Evolutionary conservation across 2,113 vertebrate species (phyloP), one percentile per base, ranked within the genome.

Genomic region (Labeo catla): DNA sequence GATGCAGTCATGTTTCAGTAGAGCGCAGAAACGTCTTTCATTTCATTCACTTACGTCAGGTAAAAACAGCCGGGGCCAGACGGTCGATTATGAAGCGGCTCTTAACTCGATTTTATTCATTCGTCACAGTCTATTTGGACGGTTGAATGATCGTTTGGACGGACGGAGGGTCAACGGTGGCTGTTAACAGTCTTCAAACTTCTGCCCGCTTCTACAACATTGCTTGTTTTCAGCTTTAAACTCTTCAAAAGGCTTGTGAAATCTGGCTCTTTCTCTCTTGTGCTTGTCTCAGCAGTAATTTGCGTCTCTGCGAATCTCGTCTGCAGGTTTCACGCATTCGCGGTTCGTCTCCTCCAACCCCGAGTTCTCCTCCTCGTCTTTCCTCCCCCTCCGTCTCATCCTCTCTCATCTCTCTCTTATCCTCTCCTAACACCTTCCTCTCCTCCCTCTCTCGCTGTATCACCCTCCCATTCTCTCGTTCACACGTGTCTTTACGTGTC

Each of bases 251-350:
- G 50, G 76, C 57, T 80, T 73, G 45, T 15, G 66, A 49, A 50
- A 47, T 68, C 43, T 57, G 7, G 23, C 43, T 23, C 45, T 39
- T 43, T 74, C 54, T 65, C 45, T 45, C 72, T 80, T 50, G 54
- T 54, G 84, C 65, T 85, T 76, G 77, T 85, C 77, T 85, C 83
- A 82, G 72, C 81, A 83, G 81, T 84, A 87, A 70, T 79, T 84
- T 81, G 43, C 4, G 34, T 61, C 77, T 84, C 52, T 84, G n/a
- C 49, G 68, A 43, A 36, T 70, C 81, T 16, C 36, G 5, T 76
- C 43, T 66, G 79, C 79, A 50, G 61, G 28, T 68, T 83, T 70
- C 50, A 70, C 81, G 52, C 81, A 36, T 82, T 66, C 1, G 3
- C 7, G 39, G 57, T 43, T 72, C 5, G 2, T 68, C 68, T 59